Conservation (phyloP, 2,113 vertebrate genomes). For the Empidonax traillii region DNA sequence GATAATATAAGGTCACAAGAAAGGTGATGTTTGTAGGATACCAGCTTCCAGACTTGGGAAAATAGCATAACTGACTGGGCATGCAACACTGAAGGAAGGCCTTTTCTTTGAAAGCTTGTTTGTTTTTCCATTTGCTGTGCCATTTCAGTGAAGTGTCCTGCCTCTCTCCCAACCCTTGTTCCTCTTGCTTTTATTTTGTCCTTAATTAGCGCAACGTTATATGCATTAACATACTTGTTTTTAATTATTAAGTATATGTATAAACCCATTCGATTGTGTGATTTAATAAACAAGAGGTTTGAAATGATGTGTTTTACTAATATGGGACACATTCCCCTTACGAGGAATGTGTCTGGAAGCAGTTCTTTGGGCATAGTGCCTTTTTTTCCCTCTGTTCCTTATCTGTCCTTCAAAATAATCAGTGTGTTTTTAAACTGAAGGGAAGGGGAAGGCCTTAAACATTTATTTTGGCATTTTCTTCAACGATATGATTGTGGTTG, state of each 20-base stretch:
- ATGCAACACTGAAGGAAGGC: not conserved
- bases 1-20: not conserved
- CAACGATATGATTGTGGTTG: not conserved
- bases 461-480: conserved; percentile 39
- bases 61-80: not conserved
- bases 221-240: not conserved
- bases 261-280: not conserved
- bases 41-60: not conserved
- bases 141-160: not conserved
- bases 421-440: not conserved
- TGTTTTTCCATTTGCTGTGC: not conserved
- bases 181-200: not conserved
- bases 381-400: not conserved
- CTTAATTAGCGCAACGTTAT: not conserved
- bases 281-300: not conserved
- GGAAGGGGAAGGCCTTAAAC: not conserved
- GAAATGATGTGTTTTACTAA: not conserved
- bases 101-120: not conserved
- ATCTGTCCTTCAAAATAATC: conserved; percentile 3
- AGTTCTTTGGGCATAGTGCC: not conserved
- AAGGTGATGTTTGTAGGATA: not conserved
- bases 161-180: not conserved
- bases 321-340: not conserved
- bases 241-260: not conserved
- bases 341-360: not conserved